Evolutionary conservation across 2,797 vertebrate genomes (phyloP).

Genomic region (Mus spretus): DNA sequence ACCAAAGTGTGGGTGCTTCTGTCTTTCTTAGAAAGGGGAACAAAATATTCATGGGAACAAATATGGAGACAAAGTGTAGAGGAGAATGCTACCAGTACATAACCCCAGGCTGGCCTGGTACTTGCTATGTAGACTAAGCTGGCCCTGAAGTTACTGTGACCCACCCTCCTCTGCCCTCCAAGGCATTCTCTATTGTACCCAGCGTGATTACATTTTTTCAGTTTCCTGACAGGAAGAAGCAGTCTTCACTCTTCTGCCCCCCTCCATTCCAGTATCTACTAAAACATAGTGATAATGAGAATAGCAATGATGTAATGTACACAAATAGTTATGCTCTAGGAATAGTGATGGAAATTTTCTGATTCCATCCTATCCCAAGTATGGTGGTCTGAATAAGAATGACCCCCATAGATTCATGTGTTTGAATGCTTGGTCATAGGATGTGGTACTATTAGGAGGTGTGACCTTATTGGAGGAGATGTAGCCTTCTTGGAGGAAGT

Average conservation of each 20-base stretch:
- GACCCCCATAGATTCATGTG: background rate
- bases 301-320: background rate
- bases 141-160: background rate
- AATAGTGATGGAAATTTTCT: slow-evolving; percentile 23
- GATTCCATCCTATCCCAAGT: background rate
- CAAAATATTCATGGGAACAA: no score
- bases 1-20: no score
- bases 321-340: background rate
- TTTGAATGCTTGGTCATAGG: background rate
- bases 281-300: slow-evolving; percentile 32
- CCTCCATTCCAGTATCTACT: slow-evolving; percentile 28
- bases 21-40: no score
- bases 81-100: no score
- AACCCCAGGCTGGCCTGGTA: background rate
- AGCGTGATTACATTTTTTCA: background rate
- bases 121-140: background rate
- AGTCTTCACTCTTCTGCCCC: background rate
- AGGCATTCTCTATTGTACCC: background rate
- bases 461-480: background rate
- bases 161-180: background rate
- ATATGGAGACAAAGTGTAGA: no score
- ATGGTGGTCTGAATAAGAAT: background rate
- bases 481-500: background rate
- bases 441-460: background rate
- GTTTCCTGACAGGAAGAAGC: background rate